Percentiles rank a stretch among this genome's conserved stretches.
These are phyloP conservation scores for Leistus spinibarbis DNA, from an alignment of 2,888 invertebrate genomes.

Conservation along the genomic window DNA sequence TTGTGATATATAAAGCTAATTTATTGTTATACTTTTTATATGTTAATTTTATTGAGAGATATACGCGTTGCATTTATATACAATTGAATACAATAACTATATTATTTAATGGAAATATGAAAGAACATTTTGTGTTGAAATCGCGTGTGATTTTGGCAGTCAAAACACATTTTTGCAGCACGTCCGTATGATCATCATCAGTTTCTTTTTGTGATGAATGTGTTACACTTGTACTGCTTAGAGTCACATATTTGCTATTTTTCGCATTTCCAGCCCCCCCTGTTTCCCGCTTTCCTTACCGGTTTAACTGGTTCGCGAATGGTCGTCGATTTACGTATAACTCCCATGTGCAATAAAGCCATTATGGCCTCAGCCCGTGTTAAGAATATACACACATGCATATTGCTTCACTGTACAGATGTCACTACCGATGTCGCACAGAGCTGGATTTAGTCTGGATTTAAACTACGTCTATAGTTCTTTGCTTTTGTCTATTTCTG, in stretches of 20 bases:
- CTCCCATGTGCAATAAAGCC: conserved; percentile 34
- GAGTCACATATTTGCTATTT: conserved; percentile 38
- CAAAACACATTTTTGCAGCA: neutral
- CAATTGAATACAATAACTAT: neutral
- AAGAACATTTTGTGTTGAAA: too few species aligned
- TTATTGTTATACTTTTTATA: neutral
- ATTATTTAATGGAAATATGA: too few species aligned
- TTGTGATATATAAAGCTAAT: neutral
- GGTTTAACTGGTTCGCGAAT: neutral
- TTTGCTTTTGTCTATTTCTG: too few species aligned
- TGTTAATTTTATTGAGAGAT: neutral
- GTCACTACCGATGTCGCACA: neutral
- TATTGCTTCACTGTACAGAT: neutral
- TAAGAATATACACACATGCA: conserved; percentile 33
- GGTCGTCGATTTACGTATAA: conserved; percentile 32
- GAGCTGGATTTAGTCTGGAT: too few species aligned
- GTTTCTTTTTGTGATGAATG: neutral
- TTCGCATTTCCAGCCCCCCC: conserved; percentile 6
- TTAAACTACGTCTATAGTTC: too few species aligned
- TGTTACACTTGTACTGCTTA: neutral
- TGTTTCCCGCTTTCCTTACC: neutral
- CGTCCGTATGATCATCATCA: neutral
- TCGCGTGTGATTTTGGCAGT: neutral
- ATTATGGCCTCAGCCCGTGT: conserved; percentile 26
- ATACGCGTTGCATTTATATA: neutral